phyloP scores from a whole-genome alignment of 2,797 vertebrate genomes.

The Sarcophilus harrisii region DNA sequence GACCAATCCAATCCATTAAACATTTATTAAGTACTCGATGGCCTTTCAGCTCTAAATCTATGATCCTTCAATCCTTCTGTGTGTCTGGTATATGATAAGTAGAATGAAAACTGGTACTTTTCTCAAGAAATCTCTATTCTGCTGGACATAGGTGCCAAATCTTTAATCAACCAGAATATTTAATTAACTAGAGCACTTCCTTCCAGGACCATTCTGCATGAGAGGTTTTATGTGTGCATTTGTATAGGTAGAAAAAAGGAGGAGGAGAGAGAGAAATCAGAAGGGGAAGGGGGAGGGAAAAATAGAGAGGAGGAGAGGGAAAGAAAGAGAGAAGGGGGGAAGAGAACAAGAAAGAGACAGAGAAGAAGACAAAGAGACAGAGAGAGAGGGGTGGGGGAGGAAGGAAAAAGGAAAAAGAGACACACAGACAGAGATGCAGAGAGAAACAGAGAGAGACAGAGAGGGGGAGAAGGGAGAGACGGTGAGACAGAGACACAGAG shows the following conservation, averaged over 20 bases:
- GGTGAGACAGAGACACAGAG: no score
- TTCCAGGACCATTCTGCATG: not conserved
- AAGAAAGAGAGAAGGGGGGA: no score
- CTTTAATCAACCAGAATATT: not conserved
- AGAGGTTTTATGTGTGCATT: not conserved
- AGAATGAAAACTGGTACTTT: not conserved
- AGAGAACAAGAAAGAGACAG: no score
- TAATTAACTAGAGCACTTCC: not conserved
- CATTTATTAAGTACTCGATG: not conserved
- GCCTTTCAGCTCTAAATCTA: not conserved
- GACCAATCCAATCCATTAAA: conserved; percentile 23
- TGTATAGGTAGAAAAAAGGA: not conserved
- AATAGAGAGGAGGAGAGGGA: not conserved
- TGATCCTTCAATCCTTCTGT: not conserved
- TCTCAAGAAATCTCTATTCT: not conserved
- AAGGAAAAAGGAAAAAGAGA: not conserved
- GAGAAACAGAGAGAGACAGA: no score
- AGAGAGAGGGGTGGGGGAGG: not conserved
- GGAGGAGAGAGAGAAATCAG: not conserved
- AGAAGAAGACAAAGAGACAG: no score
- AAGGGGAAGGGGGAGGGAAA: not conserved
- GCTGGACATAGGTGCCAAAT: not conserved
- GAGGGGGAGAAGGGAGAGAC: no score
- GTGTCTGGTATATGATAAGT: not conserved
- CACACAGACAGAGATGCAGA: no score